A percentile compares a stretch with the other conserved stretches of the same genome.
Evolutionary conservation across 2,888 invertebrate genomes (phyloP).

Genomic region (Ethmia dodecea): DNA sequence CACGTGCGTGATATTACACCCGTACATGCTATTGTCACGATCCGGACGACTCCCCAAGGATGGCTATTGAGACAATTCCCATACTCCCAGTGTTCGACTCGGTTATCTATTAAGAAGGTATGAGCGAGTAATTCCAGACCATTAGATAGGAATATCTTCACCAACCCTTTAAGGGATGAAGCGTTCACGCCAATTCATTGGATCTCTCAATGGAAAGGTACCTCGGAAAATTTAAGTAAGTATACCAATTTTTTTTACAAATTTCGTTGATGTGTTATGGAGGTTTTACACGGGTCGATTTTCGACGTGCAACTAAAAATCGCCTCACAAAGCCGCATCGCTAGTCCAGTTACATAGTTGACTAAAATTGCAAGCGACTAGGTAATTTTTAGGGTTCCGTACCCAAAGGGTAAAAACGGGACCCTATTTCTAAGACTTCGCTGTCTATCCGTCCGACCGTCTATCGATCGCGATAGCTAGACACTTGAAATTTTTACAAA

Average conservation of each 20-base stretch:
- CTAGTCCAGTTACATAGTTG: no score
- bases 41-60: background rate
- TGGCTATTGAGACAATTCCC: slow-evolving; percentile 20
- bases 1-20: no score
- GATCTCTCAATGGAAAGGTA: slow-evolving; percentile 30
- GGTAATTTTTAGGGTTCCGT: background rate
- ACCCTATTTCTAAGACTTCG: background rate
- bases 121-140: slow-evolving; percentile 24
- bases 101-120: background rate
- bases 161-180: slow-evolving; percentile 31
- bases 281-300: no score
- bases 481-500: background rate
- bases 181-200: slow-evolving; percentile 34
- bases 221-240: no score
- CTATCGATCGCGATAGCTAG: background rate
- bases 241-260: no score
- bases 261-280: no score
- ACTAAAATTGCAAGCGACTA: no score
- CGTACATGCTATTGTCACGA: no score
- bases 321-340: no score
- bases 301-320: no score
- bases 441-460: background rate
- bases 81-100: no score
- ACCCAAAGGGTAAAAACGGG: background rate
- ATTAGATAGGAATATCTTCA: slow-evolving; percentile 31